A percentile compares a stretch with the other conserved stretches of the same genome.
These are phyloP conservation scores for Mionectes macconnelli DNA, from an alignment of 2,113 vertebrate species.

Conservation along the genomic window DNA sequence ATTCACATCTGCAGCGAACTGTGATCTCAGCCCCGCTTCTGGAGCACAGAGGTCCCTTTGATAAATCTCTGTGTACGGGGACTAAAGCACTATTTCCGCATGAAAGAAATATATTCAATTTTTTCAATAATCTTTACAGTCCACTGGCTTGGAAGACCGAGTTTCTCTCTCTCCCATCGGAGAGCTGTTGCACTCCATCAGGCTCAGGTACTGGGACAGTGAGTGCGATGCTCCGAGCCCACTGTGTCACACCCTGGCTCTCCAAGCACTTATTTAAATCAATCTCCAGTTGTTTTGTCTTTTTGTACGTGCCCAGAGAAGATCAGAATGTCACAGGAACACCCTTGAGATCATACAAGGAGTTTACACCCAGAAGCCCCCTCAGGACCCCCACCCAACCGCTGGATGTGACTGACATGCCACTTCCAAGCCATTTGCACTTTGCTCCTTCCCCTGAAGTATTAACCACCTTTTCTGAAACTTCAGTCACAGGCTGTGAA, in stretches of 20 bases:
- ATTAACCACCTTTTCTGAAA: background rate
- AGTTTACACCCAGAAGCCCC: background rate
- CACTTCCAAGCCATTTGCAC: background rate
- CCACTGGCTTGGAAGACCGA: background rate
- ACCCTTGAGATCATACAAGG: background rate
- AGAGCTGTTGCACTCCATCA: background rate
- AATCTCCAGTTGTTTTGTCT: background rate
- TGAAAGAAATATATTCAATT: background rate
- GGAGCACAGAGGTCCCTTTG: slow-evolving; percentile 53
- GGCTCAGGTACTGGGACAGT: background rate
- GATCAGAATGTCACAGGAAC: background rate
- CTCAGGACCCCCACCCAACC: background rate
- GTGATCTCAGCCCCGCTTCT: slow-evolving; percentile 30
- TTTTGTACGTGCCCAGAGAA: background rate
- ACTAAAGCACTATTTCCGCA: background rate
- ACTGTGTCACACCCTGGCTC: background rate
- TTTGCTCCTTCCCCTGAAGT: background rate
- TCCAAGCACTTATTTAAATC: background rate
- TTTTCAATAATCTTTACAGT: background rate
- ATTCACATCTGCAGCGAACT: background rate
- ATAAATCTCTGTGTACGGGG: background rate
- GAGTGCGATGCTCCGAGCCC: accelerated
- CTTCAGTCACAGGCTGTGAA: background rate
- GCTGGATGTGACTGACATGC: accelerated
- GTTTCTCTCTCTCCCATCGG: background rate